Evolutionary conservation across 2,888 invertebrate species (phyloP), one percentile per base, ranked within the genome.

Genomic region (Chalcosyrphus nemorum): DNA sequence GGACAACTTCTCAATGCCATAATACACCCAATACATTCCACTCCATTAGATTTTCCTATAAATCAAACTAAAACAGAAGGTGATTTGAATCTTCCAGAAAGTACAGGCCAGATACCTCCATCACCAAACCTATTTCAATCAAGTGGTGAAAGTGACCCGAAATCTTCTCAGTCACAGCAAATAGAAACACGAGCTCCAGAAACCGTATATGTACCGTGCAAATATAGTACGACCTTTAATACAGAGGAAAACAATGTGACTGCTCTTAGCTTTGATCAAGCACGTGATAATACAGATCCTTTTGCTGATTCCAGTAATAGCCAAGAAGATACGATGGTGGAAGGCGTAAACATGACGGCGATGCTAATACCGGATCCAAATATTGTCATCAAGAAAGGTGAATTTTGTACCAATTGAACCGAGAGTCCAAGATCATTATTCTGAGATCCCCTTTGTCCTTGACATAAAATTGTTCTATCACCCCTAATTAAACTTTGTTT

Each of bases 51-150:
- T 15, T 15, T 5, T 0, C 11, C 4, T 9, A 32, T 4, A 11
- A 54, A 29, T 9, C 1, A 11, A 17, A 9, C 52, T 11, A 1
- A 15, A 29, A 29, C 4, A 27, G 1, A 29, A 2, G 2, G 17
- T 1, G 4, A 9, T 17, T 2, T 3, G 27, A 27, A 15, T 24
- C 9, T 38, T n/a, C n/a, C n/a, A 15, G 4, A 2, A 19, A 11
- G 11, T 0, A 7, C 35, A 27, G 45, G 32, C 2, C 4, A 7
- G 0, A 63, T 75, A 81, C 17, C 65, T n/a, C 43, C 54, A 2
- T 81, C 75, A 7, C 81, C 81, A 13, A 68, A 59, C 19, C 66
- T 76, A 3, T 76, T 82, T 4, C 77, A 66, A 61, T 77, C 77
- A 11, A 82, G 71, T 7, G 81, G 47, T 11, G 77, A 77, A 54